These are phyloP conservation scores for Pangasius macronema DNA, from an alignment of 2,797 vertebrate genomes.

Conservation along the genomic window DNA sequence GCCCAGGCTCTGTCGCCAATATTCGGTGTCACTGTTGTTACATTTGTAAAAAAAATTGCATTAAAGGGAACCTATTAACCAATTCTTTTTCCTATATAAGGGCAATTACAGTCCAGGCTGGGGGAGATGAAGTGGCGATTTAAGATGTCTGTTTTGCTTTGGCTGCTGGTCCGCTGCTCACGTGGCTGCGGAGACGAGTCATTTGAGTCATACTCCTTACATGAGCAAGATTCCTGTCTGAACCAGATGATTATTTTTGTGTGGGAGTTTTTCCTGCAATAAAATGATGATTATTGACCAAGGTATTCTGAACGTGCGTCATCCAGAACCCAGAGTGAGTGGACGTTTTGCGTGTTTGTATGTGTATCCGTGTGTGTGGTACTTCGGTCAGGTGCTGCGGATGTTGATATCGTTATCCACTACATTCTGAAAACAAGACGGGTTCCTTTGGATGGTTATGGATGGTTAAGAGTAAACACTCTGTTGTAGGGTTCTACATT, in stretches of 20 bases:
- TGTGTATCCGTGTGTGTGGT: conserved; percentile 16
- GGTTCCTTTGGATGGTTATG: not conserved
- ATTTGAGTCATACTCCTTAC: conserved; percentile 43
- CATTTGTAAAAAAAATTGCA: conserved; percentile 66
- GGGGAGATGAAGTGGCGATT: conserved; percentile 60
- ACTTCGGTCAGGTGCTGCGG: conserved; percentile 1
- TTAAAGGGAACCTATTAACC: conserved; percentile 59
- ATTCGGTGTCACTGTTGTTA: conserved; percentile 53
- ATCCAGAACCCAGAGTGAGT: conserved; percentile 58
- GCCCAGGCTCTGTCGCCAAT: conserved; percentile 1
- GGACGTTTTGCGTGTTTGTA: conserved; percentile 35
- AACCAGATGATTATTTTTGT: conserved; percentile 58
- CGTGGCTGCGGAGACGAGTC: not conserved
- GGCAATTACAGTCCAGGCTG: conserved; percentile 58
- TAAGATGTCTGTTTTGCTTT: conserved; percentile 52
- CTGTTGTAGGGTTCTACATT: not conserved
- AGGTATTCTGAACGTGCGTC: conserved; percentile 67
- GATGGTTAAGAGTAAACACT: too few species aligned
- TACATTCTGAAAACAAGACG: not conserved
- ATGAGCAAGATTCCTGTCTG: conserved; percentile 53
- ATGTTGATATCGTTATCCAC: not conserved
- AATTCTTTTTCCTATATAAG: conserved; percentile 56
- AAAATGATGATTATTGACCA: conserved; percentile 68
- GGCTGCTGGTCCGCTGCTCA: not conserved
- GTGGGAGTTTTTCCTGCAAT: conserved; percentile 61